Evolutionary conservation across 2,888 invertebrate species (phyloP), one percentile per base, ranked within the genome.

Genomic region (Trachelus troglodyta): DNA sequence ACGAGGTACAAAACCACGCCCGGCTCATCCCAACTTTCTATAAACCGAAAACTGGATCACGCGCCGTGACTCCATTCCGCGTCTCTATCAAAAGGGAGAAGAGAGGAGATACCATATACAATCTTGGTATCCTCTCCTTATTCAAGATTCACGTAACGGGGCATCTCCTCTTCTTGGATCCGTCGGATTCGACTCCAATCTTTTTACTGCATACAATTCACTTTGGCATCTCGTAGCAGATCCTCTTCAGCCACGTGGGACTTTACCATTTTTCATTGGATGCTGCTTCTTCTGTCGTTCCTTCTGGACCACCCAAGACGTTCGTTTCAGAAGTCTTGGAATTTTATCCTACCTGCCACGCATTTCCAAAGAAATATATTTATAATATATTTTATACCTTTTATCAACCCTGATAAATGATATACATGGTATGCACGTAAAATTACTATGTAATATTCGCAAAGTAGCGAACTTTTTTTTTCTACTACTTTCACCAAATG

Each of bases 11-110:
- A 89, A 90, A 89, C 89, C 89, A 88, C 91, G 89, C 90, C 88
- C 82, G 88, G 89, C 90, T 89, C 90, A 89, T 85, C 79, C 80
- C 85, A 86, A 90, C 91, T 91, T 91, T 91, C 91, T 91, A 91
- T 90, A 91, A 90, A 89, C 89, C 91, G 87, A 91, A 91, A 91
- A 91, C 91, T 90, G 90, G 90, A 91, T 91, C 91, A 88, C 84
- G 86, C 84, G 84, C 85, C 84, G 85, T 81, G 79, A 78, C 74
- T 33, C 75, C 37, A 33, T 40, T 73, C 34, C 31, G 71, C 31
- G 71, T 31, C 71, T 31, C 71, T 71, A 71, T 71, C 71, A 34
- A 71, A 56, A 56, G 56, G 56, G 35, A 30, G 34, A 74, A 35
- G 74, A 12, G 33, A 30, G 77, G 78, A 80, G 79, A 80, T 79